Evolutionary conservation across 2,113 vertebrate genomes (phyloP), one percentile per base, ranked within the genome.

Genomic region (Chionomys nivalis): DNA sequence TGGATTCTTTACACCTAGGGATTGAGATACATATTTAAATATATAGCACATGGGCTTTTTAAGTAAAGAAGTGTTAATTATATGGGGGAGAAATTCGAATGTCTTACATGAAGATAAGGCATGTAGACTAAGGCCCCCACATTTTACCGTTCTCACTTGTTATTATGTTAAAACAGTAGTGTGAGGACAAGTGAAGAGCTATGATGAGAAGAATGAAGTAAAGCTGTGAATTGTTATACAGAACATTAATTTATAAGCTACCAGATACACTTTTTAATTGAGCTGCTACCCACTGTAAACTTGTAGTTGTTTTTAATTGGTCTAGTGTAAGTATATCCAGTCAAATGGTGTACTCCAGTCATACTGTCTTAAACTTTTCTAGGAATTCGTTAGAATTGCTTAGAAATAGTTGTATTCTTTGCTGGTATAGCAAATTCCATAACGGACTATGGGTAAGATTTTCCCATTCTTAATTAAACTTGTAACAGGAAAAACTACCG

Each of bases 381-480:
- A 98, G 98, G 95, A 97, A 96, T 97, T 98, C 98, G 97, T 98
- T 96, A 97, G 97, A 96, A 91, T 97, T 98, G 97, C 98, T 98
- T 98, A 90, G 98, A 98, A 98, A 97, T 98, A 98, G 98, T 97
- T 99, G 83, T 98, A 97, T 98, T 98, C 97, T 99, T 98, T 99
- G 97, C 98, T 98, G 98, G 98, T 98, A 94, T 99, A 99, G 98
- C 98, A 86, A 86, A 66, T 66, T 97, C 11, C 97, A 95, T 98
- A 98, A 98, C 94, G 97, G 98, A 98, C 98, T 98, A 98, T 99
- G 98, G 99, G 98, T 99, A 99, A 99, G 98, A 99, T 99, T 99
- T 99, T 99, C 98, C 98, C 98, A 98, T 99, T 99, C 99, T 99
- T 99, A 99, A 99, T 99, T 99, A 99, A 99, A 99, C 99, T 99